Conservation (phyloP, 2,113 vertebrate species). For the Perca fluviatilis region DNA sequence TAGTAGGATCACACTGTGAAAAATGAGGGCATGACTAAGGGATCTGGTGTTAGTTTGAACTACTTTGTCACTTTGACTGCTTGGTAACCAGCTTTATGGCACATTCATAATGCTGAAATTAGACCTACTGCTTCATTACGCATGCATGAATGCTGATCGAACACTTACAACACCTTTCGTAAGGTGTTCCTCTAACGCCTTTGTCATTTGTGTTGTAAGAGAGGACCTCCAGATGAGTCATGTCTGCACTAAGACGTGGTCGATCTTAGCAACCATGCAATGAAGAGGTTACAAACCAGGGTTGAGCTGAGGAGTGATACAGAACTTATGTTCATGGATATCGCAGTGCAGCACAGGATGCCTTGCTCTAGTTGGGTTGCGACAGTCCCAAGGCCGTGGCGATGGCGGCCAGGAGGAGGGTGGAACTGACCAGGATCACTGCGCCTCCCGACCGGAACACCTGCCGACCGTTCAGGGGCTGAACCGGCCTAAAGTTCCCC, state of each 20-base stretch:
- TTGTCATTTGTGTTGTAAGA: constrained; percentile 67
- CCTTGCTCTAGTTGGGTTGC: constrained; percentile 63
- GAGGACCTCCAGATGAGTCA: constrained; percentile 35
- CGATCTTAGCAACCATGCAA: constrained; percentile 52
- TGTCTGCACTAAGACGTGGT: constrained; percentile 56
- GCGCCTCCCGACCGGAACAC: constrained; percentile 76
- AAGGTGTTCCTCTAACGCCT: constrained; percentile 49
- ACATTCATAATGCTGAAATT: constrained; percentile 74
- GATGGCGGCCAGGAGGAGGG: constrained; percentile 65
- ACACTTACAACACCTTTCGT: constrained; percentile 66
- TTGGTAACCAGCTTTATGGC: constrained; percentile 59
- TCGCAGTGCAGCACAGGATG: constrained; percentile 47
- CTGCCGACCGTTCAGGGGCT: constrained; percentile 75
- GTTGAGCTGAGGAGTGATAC: constrained; percentile 45
- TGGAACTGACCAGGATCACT: constrained; percentile 51
- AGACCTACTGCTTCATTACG: constrained; percentile 44
- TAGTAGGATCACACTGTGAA: constrained; percentile 25
- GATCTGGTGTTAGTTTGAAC: constrained; percentile 34
- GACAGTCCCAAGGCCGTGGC: constrained; percentile 65
- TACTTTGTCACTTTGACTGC: constrained; percentile 24
- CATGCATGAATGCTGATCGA: constrained; percentile 65
- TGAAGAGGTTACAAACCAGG: constrained; percentile 41
- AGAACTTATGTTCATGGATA: constrained; percentile 62
- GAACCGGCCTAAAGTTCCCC: constrained; percentile 81
- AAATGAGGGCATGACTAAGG: constrained; percentile 22